A percentile compares a stretch with the other conserved stretches of the same genome.
Evolutionary conservation across 2,888 invertebrate genomes (phyloP).

Genomic region (Hemistola chrysoprasaria): DNA sequence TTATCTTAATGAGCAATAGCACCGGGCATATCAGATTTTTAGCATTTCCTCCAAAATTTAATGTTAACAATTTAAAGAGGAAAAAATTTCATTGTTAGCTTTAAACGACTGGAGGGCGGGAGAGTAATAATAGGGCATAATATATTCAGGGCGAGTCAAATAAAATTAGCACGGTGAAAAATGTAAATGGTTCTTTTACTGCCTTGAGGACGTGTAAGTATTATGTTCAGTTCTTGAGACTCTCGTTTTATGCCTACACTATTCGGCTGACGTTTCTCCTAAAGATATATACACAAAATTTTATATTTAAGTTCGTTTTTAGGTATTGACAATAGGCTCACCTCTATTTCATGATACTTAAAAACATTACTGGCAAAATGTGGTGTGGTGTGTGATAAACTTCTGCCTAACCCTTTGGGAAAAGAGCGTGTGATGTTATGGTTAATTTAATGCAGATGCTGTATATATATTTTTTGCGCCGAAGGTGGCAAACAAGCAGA

Average conservation of each 20-base stretch:
- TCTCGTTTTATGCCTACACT: conserved; percentile 32
- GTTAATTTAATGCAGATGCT: no score
- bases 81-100: conserved; percentile 71
- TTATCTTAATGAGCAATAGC: conserved; percentile 68
- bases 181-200: conserved; percentile 78
- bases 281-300: no score
- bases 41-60: conserved; percentile 63
- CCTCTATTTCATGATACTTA: no score
- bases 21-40: conserved; percentile 67
- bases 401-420: no score
- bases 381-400: no score
- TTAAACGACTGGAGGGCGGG: conserved; percentile 68
- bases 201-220: conserved; percentile 73
- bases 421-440: no score
- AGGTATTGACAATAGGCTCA: no score
- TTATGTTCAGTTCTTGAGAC: conserved; percentile 50
- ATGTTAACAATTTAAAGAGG: conserved; percentile 72
- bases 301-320: no score
- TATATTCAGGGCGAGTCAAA: conserved; percentile 81
- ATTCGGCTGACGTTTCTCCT: conserved; percentile 33
- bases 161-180: conserved; percentile 82
- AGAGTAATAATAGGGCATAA: conserved; percentile 77
- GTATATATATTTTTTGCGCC: no score
- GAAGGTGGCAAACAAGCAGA: no score
- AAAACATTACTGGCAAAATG: no score